Percentiles rank a stretch among this genome's conserved stretches.
These are phyloP conservation scores for Otolemur crassicaudatus DNA, from an alignment of 2,797 vertebrate species.

Conservation along the genomic window DNA sequence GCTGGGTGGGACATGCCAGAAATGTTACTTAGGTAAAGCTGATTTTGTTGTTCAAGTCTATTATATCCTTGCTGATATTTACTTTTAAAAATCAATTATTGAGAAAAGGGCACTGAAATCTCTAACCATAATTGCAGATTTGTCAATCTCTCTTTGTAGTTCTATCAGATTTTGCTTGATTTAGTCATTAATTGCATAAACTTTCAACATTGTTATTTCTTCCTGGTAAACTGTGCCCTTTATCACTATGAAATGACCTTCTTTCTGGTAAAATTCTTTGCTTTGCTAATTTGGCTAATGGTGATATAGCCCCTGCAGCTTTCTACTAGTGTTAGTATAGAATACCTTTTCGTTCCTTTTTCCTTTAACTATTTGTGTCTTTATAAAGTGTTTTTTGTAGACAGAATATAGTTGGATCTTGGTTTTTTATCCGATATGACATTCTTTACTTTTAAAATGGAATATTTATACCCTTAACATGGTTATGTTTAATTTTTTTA, in stretches of 20 bases:
- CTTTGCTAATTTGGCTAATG: constrained; percentile 1
- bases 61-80: not conserved
- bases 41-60: not conserved
- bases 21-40: not conserved
- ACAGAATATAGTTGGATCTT: not conserved
- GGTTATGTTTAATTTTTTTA: not conserved
- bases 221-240: not conserved
- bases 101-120: not conserved
- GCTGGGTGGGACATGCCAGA: not conserved
- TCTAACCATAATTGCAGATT: not conserved
- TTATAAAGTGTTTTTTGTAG: not conserved
- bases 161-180: not conserved
- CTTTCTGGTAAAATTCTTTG: not conserved
- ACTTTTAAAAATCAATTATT: not conserved
- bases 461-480: not conserved
- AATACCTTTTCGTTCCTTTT: not conserved
- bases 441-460: not conserved
- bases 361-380: not conserved
- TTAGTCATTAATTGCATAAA: not conserved
- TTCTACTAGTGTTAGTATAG: not conserved
- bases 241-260: not conserved
- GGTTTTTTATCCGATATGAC: not conserved
- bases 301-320: not conserved
- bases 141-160: not conserved
- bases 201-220: not conserved